Evolutionary conservation across 2,888 invertebrate species (phyloP).

Genomic region (Tineola bisselliella): DNA sequence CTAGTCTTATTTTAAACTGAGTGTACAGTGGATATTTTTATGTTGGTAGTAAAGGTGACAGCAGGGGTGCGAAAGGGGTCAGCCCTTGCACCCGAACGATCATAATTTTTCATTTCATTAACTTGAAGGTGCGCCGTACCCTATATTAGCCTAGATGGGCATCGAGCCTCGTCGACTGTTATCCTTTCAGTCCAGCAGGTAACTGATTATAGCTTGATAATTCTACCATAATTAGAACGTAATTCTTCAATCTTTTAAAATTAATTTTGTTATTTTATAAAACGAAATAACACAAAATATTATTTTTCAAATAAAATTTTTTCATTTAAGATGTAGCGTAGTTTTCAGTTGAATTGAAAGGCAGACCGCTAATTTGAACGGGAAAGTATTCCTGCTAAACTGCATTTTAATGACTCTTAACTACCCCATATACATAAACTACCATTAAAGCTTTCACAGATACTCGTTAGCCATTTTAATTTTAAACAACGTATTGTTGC

Average conservation of each 20-base stretch:
- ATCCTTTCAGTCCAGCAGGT: constrained; percentile 23
- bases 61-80: constrained; percentile 54
- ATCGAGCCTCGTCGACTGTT: constrained; percentile 39
- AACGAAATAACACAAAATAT: too few relatives aligned
- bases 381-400: constrained; percentile 6
- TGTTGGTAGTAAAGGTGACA: constrained; percentile 16
- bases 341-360: neutral
- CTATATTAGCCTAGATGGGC: constrained; percentile 44
- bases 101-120: constrained; percentile 62
- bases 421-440: neutral
- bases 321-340: neutral
- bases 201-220: neutral
- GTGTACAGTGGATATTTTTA: constrained; percentile 2
- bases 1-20: neutral
- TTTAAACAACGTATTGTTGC: neutral
- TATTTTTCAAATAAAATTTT: neutral
- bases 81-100: constrained; percentile 43
- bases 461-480: neutral
- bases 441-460: neutral
- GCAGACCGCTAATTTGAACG: constrained; percentile 5
- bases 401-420: constrained; percentile 14
- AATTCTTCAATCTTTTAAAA: neutral
- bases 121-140: constrained; percentile 29
- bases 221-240: neutral
- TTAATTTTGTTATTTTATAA: too few relatives aligned